Conservation (phyloP, 1,140 invertebrate genomes). For the Eurosta solidaginis region DNA sequence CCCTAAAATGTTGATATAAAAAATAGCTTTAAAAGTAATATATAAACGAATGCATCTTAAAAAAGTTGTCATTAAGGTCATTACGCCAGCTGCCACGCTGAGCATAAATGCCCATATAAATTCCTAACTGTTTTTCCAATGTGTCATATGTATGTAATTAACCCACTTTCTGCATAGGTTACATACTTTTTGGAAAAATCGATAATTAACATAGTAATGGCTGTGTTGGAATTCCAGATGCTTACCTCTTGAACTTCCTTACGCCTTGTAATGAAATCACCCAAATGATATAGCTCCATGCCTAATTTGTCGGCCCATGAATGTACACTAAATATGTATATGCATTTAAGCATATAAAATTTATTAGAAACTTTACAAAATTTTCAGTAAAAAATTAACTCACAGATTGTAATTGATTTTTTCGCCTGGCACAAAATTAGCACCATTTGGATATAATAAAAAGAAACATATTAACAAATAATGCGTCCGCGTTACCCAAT, state of each 20-base stretch:
- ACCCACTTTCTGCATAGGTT: neutral
- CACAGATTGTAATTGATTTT: constrained; percentile 58
- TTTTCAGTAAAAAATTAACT: constrained; percentile 30
- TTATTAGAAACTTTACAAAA: neutral
- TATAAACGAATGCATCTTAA: neutral
- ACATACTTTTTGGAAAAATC: constrained; percentile 16
- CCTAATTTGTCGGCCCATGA: constrained; percentile 74
- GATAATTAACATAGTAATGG: neutral
- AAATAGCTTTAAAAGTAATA: neutral
- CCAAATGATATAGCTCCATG: constrained; percentile 72
- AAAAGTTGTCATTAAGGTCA: neutral
- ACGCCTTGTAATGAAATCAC: constrained; percentile 73
- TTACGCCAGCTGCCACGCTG: neutral
- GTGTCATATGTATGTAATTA: too few relatives aligned
- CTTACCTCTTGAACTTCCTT: constrained; percentile 72
- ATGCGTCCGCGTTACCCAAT: neutral
- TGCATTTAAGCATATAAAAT: neutral
- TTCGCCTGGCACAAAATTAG: constrained; percentile 40
- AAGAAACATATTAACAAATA: constrained; percentile 31
- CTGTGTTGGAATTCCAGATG: neutral
- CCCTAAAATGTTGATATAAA: too few relatives aligned
- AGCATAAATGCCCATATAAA: neutral
- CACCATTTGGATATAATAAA: constrained; percentile 33
- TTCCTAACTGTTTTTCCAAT: neutral
- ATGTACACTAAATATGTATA: constrained; percentile 64